Evolutionary conservation across 2,797 vertebrate genomes (phyloP), one percentile per base, ranked within the genome.

Genomic region (Danio tinwini): DNA sequence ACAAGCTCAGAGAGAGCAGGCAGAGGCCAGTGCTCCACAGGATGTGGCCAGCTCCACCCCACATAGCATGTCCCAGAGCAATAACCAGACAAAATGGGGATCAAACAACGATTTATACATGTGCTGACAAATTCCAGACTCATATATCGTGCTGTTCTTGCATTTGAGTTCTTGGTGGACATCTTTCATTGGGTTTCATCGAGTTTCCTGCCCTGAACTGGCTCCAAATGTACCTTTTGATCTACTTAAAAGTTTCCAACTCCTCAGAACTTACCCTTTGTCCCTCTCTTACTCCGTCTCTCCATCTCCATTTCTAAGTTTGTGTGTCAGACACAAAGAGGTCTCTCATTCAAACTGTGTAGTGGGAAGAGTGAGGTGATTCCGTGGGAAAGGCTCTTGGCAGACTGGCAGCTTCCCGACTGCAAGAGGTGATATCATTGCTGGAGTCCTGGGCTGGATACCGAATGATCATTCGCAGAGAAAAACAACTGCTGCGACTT

Each of bases 31-130:
- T 7, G 39, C 76, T 78, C 52, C 58, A 82, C 82, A 82, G 84
- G 84, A 83, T 86, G 82, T 84, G 82, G 83, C 13, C 70, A 64
- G 75, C 67, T 85, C 84, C 82, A 85, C 80, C 83, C 74, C 12
- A 69, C 71, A 67, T 64, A 65, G 59, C 16, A 61, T 70, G 62
- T 79, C 77, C 78, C 40, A 69, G 17, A 77, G 70, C 49, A 72
- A 74, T 37, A 68, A 47, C 68, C 53, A 56, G 67, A 80, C 72
- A 82, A 74, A 76, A 82, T 77, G 21, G 53, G 45, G 49, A 83
- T 83, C 55, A 83, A 62, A 69, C 63, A 81, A 61, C 17, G 14
- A 58, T 76, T 83, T 71, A 47, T 72, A 72, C 67, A 73, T 69
- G 62, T 40, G 74, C 7, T 58, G 72, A 49, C 56, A 76, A 76